Conservation (phyloP, 2,797 vertebrate genomes). For the Coluber constrictor region DNA sequence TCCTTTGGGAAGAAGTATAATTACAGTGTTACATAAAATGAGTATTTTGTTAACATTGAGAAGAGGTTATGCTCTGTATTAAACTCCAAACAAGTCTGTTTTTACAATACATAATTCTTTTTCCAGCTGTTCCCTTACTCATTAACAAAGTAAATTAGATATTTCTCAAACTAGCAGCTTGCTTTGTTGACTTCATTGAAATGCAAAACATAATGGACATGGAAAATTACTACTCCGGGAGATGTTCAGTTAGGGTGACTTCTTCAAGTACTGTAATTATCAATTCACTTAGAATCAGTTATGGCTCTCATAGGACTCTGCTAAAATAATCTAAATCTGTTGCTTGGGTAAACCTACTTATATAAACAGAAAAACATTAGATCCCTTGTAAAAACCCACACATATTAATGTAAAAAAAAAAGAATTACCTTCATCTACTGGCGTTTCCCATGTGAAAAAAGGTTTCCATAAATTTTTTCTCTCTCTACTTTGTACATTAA, state of each 20-base stretch:
- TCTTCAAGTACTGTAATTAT: not conserved
- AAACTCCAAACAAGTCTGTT: conserved; percentile 41
- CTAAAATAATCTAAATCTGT: conserved; percentile 31
- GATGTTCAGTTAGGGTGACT: conserved; percentile 28
- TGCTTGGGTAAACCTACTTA: conserved; percentile 39
- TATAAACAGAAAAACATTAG: conserved; percentile 41
- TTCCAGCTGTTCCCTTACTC: conserved; percentile 47
- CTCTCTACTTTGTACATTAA: not conserved
- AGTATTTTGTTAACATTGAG: conserved; percentile 46
- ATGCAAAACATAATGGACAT: conserved; percentile 30
- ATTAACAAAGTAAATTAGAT: conserved; percentile 54
- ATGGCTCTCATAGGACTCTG: conserved; percentile 33
- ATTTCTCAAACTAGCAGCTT: conserved; percentile 45
- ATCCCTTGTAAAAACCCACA: conserved; percentile 44
- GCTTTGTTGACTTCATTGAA: conserved; percentile 38
- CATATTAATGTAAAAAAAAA: conserved; percentile 20
- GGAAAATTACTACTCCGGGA: conserved; percentile 39
- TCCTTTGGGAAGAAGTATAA: conserved; percentile 14
- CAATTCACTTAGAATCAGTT: conserved; percentile 37
- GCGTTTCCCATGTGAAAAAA: not conserved
- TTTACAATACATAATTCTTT: conserved; percentile 58
- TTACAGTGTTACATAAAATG: conserved; percentile 31
- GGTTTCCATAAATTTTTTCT: not conserved
- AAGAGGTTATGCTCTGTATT: conserved; percentile 47
- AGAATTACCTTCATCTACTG: not conserved